These are phyloP conservation scores for Ctenomys sociabilis DNA, from an alignment of 2,113 vertebrate species.

Conservation along the genomic window DNA sequence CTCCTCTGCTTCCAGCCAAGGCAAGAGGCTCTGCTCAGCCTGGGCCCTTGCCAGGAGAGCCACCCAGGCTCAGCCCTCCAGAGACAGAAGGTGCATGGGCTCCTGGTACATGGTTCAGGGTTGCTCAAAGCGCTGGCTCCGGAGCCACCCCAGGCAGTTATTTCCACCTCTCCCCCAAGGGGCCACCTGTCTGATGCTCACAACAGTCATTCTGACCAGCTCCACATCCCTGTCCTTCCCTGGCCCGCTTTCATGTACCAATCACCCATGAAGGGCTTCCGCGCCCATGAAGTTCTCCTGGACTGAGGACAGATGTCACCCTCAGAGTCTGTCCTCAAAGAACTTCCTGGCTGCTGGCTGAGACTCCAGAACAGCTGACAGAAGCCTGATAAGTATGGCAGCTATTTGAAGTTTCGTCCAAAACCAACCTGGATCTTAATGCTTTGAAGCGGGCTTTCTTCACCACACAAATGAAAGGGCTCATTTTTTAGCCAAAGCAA, in stretches of 20 bases:
- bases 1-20: not conserved
- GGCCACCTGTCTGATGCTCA: not conserved
- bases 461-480: not conserved
- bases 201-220: not conserved
- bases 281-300: not conserved
- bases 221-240: not conserved
- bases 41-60: not conserved
- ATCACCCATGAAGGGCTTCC: not conserved
- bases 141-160: not conserved
- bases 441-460: constrained; percentile 64
- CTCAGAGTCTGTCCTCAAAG: not conserved
- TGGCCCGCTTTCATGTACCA: not conserved
- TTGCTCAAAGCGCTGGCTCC: too few species aligned
- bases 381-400: constrained; percentile 45
- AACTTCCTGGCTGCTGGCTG: constrained; percentile 53
- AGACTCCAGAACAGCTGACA: not conserved
- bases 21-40: not conserved
- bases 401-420: constrained; percentile 73
- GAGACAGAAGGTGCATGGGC: too few species aligned
- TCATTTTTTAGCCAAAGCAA: not conserved
- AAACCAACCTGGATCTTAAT: constrained; percentile 55
- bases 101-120: not conserved
- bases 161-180: rapidly evolving
- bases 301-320: not conserved
- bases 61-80: not conserved